Percentiles rank a stretch among this genome's conserved stretches.
Conservation (phyloP, 2,888 invertebrate species). For the Drosophila ustulata region DNA sequence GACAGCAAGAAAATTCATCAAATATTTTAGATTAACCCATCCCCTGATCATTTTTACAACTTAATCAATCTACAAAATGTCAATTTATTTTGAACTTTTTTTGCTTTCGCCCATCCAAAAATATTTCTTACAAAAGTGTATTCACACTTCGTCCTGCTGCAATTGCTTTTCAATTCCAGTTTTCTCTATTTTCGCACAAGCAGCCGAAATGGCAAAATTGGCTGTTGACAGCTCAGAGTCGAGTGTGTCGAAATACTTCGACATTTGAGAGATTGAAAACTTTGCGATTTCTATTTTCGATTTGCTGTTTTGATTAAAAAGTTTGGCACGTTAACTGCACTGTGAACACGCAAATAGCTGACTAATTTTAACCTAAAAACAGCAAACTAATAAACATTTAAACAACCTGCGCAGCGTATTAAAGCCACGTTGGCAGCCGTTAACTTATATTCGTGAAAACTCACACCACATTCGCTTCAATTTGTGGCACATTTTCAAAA, state of each 20-base stretch:
- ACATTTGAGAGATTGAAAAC: conserved; percentile 74
- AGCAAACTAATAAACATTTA: not conserved
- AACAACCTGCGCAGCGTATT: conserved; percentile 1
- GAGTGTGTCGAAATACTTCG: conserved; percentile 75
- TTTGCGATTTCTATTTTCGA: conserved; percentile 70
- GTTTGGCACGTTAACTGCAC: conserved; percentile 56
- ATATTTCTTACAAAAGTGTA: conserved; percentile 26
- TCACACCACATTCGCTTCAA: conserved; percentile 32
- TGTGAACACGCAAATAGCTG: conserved; percentile 38
- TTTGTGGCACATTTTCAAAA: conserved; percentile 55
- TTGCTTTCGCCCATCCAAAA: not conserved
- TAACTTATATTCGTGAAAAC: not conserved
- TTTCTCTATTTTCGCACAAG: conserved; percentile 24
- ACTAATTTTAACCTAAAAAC: conserved; percentile 39
- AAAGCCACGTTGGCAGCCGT: conserved; percentile 3
- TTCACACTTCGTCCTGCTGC: conserved; percentile 20
- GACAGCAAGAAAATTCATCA: not conserved
- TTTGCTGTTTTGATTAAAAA: conserved; percentile 75
- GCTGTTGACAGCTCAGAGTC: conserved; percentile 76
- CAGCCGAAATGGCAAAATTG: conserved; percentile 65
- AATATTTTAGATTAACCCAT: not conserved
- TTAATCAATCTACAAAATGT: not conserved
- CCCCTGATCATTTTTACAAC: not conserved
- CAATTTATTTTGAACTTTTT: not conserved
- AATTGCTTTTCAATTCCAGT: not conserved